Conservation (phyloP, 2,888 invertebrate genomes). For the Rhingia rostrata region DNA sequence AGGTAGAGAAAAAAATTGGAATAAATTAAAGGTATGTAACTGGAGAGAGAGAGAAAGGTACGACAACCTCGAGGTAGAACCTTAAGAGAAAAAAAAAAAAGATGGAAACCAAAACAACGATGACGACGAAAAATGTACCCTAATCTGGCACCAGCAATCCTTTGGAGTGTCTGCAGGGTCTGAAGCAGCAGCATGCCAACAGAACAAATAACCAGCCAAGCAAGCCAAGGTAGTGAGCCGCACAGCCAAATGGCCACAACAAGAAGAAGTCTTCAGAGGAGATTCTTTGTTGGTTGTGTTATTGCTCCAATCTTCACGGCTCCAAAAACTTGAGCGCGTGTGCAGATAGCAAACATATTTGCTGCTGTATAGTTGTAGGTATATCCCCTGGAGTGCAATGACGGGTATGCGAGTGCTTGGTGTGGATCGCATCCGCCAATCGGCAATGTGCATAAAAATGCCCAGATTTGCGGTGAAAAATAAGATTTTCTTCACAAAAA, state of each 20-base stretch:
- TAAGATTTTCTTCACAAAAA: slow-evolving; percentile 32
- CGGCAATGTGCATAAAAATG: slow-evolving; percentile 22
- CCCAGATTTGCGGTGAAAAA: slow-evolving; percentile 29
- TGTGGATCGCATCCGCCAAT: slow-evolving; percentile 34
- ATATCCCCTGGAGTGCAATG: slow-evolving; percentile 51
- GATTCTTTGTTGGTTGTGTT: slow-evolving; percentile 55
- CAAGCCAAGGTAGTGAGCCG: slow-evolving; percentile 17
- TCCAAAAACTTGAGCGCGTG: slow-evolving; percentile 59
- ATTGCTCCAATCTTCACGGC: slow-evolving; percentile 73
- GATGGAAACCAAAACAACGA: neutral
- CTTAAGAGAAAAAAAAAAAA: neutral
- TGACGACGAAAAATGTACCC: slow-evolving; percentile 41
- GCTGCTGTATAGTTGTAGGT: neutral
- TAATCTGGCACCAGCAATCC: slow-evolving; percentile 67
- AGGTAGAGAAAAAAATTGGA: slow-evolving; percentile 33
- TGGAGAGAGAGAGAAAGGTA: slow-evolving; percentile 26
- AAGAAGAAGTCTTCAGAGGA: slow-evolving; percentile 23
- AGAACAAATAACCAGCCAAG: slow-evolving; percentile 15
- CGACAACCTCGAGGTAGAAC: slow-evolving; percentile 56
- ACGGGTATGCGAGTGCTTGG: slow-evolving; percentile 14
- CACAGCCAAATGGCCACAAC: slow-evolving; percentile 3
- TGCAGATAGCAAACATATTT: neutral
- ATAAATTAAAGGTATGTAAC: slow-evolving; percentile 64
- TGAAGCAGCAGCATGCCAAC: slow-evolving; percentile 15
- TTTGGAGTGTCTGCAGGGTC: slow-evolving; percentile 44